Conservation (phyloP, 2,797 vertebrate genomes). For the Etheostoma perlongum region DNA sequence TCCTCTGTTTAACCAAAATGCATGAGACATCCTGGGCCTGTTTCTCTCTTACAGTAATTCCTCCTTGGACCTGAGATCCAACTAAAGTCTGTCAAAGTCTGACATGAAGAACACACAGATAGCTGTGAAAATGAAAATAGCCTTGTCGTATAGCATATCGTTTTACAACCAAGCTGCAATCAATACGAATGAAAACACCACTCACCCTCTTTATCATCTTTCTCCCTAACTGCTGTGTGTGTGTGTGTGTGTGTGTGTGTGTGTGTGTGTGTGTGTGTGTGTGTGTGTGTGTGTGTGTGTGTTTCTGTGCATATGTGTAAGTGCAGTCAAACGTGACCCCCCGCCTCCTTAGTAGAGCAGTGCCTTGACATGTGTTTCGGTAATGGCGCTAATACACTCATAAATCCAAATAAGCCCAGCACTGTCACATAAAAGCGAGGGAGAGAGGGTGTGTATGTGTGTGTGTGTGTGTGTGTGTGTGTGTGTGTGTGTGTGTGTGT, state of each 20-base stretch:
- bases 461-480: constrained; percentile 20
- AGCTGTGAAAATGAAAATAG: constrained; percentile 8
- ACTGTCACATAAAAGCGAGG: constrained; percentile 59
- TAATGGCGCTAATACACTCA: constrained; percentile 77
- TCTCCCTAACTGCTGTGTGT: background rate
- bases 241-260: no score
- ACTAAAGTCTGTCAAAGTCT: constrained; percentile 2
- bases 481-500: constrained; percentile 27
- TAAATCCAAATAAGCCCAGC: constrained; percentile 76
- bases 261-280: constrained; percentile 11
- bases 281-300: constrained; percentile 13
- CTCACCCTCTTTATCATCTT: constrained; percentile 23
- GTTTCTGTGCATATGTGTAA: constrained; percentile 27
- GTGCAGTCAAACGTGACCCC: constrained; percentile 70
- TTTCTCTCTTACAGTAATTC: background rate
- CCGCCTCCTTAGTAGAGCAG: constrained; percentile 61
- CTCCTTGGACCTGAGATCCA: background rate
- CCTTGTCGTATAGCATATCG: background rate
- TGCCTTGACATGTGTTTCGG: constrained; percentile 75
- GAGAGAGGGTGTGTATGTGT: constrained; percentile 7
- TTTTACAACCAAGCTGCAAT: constrained; percentile 25
- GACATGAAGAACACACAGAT: constrained; percentile 2
- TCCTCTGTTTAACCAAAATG: background rate
- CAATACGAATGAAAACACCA: constrained; percentile 48
- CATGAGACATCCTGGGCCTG: background rate